These are phyloP conservation scores for Choreutis nemorana DNA, from an alignment of 2,888 invertebrate species.

Conservation along the genomic window DNA sequence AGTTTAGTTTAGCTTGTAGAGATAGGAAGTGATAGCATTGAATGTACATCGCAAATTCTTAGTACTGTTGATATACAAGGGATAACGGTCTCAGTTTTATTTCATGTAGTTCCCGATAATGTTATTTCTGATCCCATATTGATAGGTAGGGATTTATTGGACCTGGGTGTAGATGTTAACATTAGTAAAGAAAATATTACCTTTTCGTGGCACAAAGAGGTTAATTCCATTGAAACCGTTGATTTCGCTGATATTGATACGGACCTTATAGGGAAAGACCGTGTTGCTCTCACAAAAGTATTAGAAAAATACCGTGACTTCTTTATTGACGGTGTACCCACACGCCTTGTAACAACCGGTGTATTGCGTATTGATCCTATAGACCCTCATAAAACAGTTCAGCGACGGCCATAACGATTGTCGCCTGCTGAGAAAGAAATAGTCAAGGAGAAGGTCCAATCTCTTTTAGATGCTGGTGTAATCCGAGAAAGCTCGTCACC, in stretches of 20 bases:
- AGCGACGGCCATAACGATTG: conserved; percentile 12
- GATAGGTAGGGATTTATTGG: not conserved
- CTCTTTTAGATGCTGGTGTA: conserved; percentile 14
- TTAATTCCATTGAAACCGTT: no score
- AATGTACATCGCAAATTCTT: not conserved
- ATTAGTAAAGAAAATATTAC: not conserved
- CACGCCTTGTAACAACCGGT: no score
- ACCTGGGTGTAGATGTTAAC: not conserved
- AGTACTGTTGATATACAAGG: not conserved
- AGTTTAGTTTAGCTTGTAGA: not conserved
- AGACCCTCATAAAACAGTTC: conserved; percentile 8
- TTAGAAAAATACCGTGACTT: conserved; percentile 1
- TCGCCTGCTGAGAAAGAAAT: conserved; percentile 13
- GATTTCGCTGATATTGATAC: no score
- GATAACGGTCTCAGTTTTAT: not conserved
- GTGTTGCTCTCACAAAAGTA: not conserved
- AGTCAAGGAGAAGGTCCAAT: conserved; percentile 14
- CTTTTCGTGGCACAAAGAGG: not conserved
- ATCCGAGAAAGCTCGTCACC: conserved; percentile 17
- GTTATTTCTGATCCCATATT: not conserved
- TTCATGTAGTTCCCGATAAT: not conserved
- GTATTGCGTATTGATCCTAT: conserved; percentile 1
- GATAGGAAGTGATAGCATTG: conserved; percentile 1
- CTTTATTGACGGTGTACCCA: no score
- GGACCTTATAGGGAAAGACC: not conserved